These are phyloP conservation scores for Sebastes hubbsi DNA, from an alignment of 2,797 vertebrate species.

Conservation along the genomic window DNA sequence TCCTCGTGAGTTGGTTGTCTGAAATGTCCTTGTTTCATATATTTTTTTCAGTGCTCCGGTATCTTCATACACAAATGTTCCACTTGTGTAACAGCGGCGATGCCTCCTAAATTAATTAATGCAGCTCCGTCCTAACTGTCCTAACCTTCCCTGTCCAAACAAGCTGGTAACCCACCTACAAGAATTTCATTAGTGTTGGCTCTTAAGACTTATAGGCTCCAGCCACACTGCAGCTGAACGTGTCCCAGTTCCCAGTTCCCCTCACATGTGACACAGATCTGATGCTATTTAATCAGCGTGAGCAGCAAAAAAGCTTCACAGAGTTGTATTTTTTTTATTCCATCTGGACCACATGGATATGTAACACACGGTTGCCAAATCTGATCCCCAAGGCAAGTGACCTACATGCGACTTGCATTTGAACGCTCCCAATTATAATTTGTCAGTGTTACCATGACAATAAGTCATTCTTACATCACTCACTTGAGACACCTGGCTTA, in stretches of 20 bases:
- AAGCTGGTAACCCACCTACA: conserved; percentile 11
- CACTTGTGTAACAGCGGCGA: not conserved
- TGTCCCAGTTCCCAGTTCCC: conserved; percentile 34
- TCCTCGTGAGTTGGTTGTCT: not conserved
- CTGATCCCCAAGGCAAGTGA: conserved; percentile 39
- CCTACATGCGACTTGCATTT: conserved; percentile 41
- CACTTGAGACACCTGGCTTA: conserved; percentile 19
- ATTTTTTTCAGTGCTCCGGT: not conserved
- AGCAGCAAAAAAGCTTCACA: conserved; percentile 7
- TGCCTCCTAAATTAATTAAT: not conserved
- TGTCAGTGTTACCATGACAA: conserved; percentile 25
- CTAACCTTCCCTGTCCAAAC: conserved; percentile 4
- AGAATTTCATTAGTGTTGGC: conserved; percentile 2
- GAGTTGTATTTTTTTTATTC: conserved; percentile 17
- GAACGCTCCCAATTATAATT: conserved; percentile 32
- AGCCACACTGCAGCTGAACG: not conserved
- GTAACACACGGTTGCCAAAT: conserved; percentile 26
- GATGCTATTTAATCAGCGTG: conserved; percentile 36
- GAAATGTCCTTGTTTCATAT: not conserved
- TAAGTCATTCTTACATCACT: conserved; percentile 33
- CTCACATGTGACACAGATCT: conserved; percentile 46
- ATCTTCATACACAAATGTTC: not conserved
- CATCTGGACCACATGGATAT: conserved; percentile 41
- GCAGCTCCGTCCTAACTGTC: conserved; percentile 3
- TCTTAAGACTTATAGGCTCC: not conserved